phyloP scores from a whole-genome alignment of 2,113 vertebrate species.

The Sigmodon hispidus region DNA sequence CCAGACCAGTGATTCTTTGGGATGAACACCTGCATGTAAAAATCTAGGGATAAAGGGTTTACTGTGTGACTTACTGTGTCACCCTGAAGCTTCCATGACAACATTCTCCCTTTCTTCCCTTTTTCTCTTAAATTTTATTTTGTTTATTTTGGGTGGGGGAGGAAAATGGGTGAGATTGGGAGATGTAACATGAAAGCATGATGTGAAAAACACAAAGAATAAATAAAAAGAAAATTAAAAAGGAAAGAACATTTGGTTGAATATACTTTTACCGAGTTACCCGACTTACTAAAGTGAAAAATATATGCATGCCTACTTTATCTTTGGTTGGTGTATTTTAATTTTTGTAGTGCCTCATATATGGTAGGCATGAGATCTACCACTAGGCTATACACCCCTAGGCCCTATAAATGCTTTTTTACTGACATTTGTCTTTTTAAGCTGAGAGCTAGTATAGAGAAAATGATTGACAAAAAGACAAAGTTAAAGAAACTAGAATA shows the following conservation, averaged over 20 bases:
- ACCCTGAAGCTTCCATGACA: too few species aligned
- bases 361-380: not conserved
- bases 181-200: too few species aligned
- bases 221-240: too few species aligned
- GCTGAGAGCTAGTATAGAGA: not conserved
- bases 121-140: too few species aligned
- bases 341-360: not conserved
- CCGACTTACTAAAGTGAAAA: not conserved
- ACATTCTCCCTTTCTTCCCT: too few species aligned
- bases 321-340: not conserved
- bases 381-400: not conserved
- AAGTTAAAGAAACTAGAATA: not conserved
- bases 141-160: too few species aligned
- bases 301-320: not conserved
- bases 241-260: not conserved
- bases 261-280: not conserved
- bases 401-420: not conserved
- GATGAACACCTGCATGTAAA: not conserved
- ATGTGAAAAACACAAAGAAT: too few species aligned
- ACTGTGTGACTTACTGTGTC: too few species aligned
- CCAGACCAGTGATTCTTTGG: not conserved
- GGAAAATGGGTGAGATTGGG: too few species aligned
- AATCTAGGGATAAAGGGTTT: too few species aligned
- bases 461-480: not conserved
- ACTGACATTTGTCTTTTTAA: not conserved